Percentiles rank a stretch among this genome's conserved stretches.
Conservation (phyloP, 2,888 invertebrate species). For the Hydrotaea cyrtoneurina region DNA sequence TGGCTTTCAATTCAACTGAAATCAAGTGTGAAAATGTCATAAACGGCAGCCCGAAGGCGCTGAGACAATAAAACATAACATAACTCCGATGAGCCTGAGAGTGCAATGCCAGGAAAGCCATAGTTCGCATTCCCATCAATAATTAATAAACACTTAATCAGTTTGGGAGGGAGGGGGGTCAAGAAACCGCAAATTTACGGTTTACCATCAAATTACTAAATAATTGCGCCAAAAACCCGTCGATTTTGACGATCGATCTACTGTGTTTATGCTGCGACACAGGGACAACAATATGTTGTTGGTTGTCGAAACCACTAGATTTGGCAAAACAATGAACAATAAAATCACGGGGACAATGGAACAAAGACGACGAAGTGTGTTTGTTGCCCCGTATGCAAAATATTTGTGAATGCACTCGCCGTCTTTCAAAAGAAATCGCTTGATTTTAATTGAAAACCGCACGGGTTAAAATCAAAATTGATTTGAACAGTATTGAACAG, state of each 20-base stretch:
- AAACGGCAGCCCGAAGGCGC: background rate
- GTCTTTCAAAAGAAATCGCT: background rate
- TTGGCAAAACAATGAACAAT: background rate
- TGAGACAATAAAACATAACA: background rate
- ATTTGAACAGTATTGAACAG: background rate
- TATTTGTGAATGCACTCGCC: constrained; percentile 69
- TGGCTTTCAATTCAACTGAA: background rate
- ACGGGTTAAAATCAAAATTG: constrained; percentile 56
- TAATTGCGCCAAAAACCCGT: constrained; percentile 58
- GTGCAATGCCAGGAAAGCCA: background rate
- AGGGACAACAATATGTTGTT: constrained; percentile 58
- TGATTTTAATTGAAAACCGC: constrained; percentile 67
- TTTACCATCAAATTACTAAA: constrained; percentile 36
- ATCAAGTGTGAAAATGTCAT: constrained; percentile 15
- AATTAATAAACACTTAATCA: constrained; percentile 49
- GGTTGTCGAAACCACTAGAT: too few relatives aligned
- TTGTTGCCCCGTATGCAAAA: constrained; percentile 41
- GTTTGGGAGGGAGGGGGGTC: constrained; percentile 3
- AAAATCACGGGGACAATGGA: background rate
- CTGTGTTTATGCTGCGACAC: constrained; percentile 20
- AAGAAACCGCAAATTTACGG: too few relatives aligned
- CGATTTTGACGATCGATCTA: background rate
- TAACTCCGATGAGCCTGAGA: too few relatives aligned
- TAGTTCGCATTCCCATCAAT: background rate
- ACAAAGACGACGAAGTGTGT: constrained; percentile 40